Evolutionary conservation across 2,797 vertebrate genomes (phyloP).

Genomic region (Chelon labrosus): DNA sequence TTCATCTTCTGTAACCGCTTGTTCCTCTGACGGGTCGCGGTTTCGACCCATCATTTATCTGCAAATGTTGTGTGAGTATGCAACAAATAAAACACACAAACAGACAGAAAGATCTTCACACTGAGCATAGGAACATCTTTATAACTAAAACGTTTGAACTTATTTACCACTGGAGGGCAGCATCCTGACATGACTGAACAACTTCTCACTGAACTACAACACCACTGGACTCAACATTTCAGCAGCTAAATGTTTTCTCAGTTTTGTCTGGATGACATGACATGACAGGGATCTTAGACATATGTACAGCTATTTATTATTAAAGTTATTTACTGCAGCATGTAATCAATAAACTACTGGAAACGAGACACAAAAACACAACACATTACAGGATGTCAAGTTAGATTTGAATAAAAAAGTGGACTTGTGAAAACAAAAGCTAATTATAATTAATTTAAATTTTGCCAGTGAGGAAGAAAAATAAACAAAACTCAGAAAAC

Average conservation of each 20-base stretch:
- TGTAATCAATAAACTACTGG: not conserved
- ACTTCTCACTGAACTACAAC: not conserved
- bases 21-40: no score
- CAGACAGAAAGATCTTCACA: not conserved
- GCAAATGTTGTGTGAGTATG: not conserved
- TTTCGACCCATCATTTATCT: no score
- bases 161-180: slow-evolving; percentile 66
- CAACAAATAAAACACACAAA: not conserved
- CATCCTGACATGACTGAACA: slow-evolving; percentile 27
- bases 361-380: not conserved
- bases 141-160: not conserved
- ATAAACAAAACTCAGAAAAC: no score
- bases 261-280: not conserved
- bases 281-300: not conserved
- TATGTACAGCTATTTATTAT: not conserved
- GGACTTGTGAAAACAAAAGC: no score
- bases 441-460: no score
- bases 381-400: not conserved
- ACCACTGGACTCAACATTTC: not conserved
- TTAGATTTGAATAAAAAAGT: no score
- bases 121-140: not conserved
- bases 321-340: no score
- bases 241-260: not conserved
- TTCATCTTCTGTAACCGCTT: no score
- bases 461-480: no score